These are phyloP conservation scores for Protodeltote pygarga DNA, from an alignment of 2,888 invertebrate species.

Conservation along the genomic window DNA sequence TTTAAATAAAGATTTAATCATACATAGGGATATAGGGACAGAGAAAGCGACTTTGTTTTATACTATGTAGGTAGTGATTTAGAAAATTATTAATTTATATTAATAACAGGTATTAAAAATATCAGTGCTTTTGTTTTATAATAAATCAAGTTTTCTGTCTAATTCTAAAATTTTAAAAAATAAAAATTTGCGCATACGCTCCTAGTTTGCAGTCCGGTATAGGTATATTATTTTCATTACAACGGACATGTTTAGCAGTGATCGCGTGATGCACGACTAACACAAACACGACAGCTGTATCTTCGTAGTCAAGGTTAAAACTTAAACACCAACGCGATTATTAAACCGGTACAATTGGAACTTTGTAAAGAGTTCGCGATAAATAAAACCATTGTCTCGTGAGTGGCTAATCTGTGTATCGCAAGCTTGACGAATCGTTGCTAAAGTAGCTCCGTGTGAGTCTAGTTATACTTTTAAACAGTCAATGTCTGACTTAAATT, in stretches of 20 bases:
- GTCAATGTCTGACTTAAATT: background rate
- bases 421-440: slow-evolving; percentile 17
- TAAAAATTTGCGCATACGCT: too few relatives aligned
- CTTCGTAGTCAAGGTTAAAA: slow-evolving; percentile 48
- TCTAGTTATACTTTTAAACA: background rate
- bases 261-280: slow-evolving; percentile 49
- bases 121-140: too few relatives aligned
- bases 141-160: too few relatives aligned
- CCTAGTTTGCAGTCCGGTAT: too few relatives aligned
- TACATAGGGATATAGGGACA: too few relatives aligned
- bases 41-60: too few relatives aligned
- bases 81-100: too few relatives aligned
- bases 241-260: slow-evolving; percentile 34
- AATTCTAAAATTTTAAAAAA: too few relatives aligned
- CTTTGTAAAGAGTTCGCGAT: slow-evolving; percentile 31
- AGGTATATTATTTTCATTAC: slow-evolving; percentile 4
- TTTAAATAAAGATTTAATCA: too few relatives aligned
- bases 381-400: slow-evolving; percentile 41
- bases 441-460: background rate
- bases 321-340: slow-evolving; percentile 34
- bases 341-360: slow-evolving; percentile 40
- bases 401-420: slow-evolving; percentile 24
- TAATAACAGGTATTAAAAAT: too few relatives aligned
- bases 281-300: slow-evolving; percentile 36
- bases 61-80: too few relatives aligned